Conservation (phyloP, 2,797 vertebrate species). For the Buceros bicornis region DNA sequence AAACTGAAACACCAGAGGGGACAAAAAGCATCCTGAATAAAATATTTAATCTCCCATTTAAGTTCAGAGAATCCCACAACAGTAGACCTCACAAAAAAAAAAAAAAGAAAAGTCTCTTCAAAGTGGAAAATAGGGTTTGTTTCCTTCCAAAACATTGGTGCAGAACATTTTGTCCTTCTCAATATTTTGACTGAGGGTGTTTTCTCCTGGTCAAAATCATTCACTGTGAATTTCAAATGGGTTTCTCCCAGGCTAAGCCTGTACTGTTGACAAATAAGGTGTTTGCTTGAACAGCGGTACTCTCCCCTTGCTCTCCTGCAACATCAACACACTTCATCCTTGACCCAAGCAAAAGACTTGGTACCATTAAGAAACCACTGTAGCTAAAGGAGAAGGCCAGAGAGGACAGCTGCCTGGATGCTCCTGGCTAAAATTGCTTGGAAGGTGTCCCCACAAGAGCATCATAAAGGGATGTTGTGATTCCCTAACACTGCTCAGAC, state of each 20-base stretch:
- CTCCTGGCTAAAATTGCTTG: neutral
- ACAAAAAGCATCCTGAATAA: conserved; percentile 48
- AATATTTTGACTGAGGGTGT: neutral
- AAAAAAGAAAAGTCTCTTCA: conserved; percentile 7
- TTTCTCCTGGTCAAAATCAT: neutral
- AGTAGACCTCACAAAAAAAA: conserved; percentile 25
- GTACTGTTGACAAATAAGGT: neutral
- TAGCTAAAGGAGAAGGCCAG: neutral
- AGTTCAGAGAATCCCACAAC: neutral
- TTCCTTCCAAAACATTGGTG: neutral
- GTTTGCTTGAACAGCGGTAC: neutral
- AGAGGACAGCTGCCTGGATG: neutral
- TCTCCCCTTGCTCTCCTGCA: neutral
- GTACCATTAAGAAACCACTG: neutral
- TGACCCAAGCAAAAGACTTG: neutral
- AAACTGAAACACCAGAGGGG: conserved; percentile 42
- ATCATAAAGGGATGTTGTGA: neutral
- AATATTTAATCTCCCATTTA: conserved; percentile 45
- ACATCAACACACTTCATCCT: neutral
- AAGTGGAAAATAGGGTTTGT: neutral
- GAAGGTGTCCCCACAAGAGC: neutral
- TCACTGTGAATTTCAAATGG: neutral
- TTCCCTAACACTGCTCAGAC: neutral
- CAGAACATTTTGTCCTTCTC: neutral
- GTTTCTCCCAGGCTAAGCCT: neutral